Evolutionary conservation across 2,888 invertebrate species (phyloP), one percentile per base, ranked within the genome.

Genomic region (Sarcophaga caerulescens): DNA sequence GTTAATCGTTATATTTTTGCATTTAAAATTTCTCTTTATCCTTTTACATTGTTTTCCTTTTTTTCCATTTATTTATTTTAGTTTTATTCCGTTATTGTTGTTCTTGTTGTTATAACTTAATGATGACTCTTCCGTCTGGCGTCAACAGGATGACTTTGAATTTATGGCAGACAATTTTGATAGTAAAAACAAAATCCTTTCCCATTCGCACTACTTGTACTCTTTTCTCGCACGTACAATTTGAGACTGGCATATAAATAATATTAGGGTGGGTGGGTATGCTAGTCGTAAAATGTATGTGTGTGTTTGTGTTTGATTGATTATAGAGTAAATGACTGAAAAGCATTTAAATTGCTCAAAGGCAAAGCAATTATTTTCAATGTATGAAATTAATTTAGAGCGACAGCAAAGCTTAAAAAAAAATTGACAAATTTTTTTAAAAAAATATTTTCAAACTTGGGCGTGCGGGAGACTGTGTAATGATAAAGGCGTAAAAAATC

Each of bases 81-180:
- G 52, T 52, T 52, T 60, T 74, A 60, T 74, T 66, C 47, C 35
- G 35, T 35, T 77, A 65, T 78, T 70, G 65, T 70, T 78, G 70
- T 59, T n/a, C n/a, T n/a, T 71, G 66, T 83, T 69, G 78, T 47
- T 65, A 59, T 71, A 84, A 80, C 75, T 87, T 76, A 68, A 79
- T 85, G 83, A 73, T 83, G 78, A 62, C 75, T 52, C 14, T 52
- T 52, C 17, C 17, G 52, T 52, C 52, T 77, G 85, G 82, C 85
- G 83, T 87, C 85, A 81, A 70, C 71, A 69, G 63, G 57, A 82
- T 71, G 80, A 57, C 78, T 78, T 83, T 69, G 44, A 86, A 77
- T 82, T 82, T 83, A 85, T 85, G 63, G 74, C 78, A 75, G 85
- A 75, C 73, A 85, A 81, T 68, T 83, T 81, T 74, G 44, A 81